Percentiles rank a stretch among this genome's conserved stretches.
Evolutionary conservation across 2,113 vertebrate species (phyloP).

Genomic region (Callipepla squamata): DNA sequence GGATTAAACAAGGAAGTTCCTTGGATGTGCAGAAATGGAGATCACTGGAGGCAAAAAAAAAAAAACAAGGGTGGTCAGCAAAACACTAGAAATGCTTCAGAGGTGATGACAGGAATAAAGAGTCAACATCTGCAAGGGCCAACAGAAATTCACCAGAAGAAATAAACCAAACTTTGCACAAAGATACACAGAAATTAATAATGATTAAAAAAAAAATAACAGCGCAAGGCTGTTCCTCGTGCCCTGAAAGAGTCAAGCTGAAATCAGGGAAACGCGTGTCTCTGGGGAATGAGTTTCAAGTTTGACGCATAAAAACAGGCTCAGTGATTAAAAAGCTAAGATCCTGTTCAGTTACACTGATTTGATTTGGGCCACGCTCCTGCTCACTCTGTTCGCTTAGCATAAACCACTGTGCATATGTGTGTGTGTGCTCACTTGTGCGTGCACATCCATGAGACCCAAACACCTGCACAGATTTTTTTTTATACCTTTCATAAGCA

Average conservation of each 20-base stretch:
- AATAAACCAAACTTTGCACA: constrained; percentile 1
- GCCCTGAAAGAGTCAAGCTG: neutral
- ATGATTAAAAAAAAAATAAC: neutral
- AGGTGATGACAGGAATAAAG: constrained; percentile 12
- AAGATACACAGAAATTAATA: constrained; percentile 39
- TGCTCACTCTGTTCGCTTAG: neutral
- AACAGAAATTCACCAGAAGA: constrained; percentile 24
- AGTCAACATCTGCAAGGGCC: neutral
- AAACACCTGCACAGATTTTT: constrained; percentile 12
- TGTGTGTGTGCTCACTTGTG: neutral
- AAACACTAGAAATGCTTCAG: constrained; percentile 25
- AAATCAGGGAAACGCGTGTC: neutral
- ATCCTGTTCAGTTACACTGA: neutral
- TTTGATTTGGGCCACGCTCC: neutral
- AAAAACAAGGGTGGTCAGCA: neutral
- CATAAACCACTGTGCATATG: neutral
- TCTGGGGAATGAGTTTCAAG: neutral
- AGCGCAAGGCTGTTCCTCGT: neutral
- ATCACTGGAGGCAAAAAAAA: neutral
- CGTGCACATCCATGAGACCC: neutral
- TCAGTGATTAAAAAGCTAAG: neutral
- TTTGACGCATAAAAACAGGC: neutral
- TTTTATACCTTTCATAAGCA: neutral
- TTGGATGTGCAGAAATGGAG: neutral
- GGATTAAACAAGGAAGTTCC: constrained; percentile 14